These are phyloP conservation scores for Nannospalax galili DNA, from an alignment of 2,113 vertebrate genomes.

Conservation along the genomic window DNA sequence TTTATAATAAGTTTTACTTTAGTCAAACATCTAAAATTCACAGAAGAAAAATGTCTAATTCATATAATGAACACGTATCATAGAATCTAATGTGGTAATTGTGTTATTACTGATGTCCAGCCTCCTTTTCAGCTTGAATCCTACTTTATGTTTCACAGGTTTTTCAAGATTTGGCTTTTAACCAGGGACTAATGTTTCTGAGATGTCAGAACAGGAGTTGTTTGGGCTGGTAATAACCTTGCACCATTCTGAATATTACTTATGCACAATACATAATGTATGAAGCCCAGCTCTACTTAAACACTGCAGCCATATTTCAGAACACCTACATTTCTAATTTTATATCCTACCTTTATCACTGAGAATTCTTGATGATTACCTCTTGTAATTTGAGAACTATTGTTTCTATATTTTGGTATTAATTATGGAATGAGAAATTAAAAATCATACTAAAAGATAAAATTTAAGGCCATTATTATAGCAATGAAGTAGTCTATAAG, in stretches of 20 bases:
- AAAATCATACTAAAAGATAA: background rate
- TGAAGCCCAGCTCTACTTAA: background rate
- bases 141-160: background rate
- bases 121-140: background rate
- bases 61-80: background rate
- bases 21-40: background rate
- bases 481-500: background rate
- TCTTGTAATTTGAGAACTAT: background rate
- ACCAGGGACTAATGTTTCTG: background rate
- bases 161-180: slow-evolving; percentile 19
- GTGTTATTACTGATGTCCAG: background rate
- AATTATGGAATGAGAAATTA: background rate
- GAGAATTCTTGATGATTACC: slow-evolving; percentile 5
- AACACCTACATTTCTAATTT: background rate
- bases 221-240: slow-evolving; percentile 50
- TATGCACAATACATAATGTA: slow-evolving; percentile 34
- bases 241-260: background rate
- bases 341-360: background rate
- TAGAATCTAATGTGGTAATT: background rate
- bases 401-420: background rate
- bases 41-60: background rate
- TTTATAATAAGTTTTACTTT: slow-evolving; percentile 9
- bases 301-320: background rate
- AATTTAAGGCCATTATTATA: background rate
- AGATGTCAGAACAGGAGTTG: background rate